Conservation (phyloP, 2,113 vertebrate species). For the Esox niger region DNA sequence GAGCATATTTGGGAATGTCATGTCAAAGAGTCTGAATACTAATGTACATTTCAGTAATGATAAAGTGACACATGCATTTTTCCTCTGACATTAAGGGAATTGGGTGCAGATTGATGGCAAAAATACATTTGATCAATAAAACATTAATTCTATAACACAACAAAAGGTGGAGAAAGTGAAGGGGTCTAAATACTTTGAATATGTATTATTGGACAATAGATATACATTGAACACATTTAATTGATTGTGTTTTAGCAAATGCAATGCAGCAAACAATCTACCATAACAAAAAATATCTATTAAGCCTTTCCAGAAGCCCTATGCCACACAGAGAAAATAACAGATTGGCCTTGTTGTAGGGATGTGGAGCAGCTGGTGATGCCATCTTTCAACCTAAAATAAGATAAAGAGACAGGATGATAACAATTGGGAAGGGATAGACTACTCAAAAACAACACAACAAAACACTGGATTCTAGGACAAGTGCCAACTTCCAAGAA, state of each 20-base stretch:
- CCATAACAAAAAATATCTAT: constrained; percentile 35
- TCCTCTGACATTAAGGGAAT: too few relatives aligned
- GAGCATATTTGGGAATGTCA: too few relatives aligned
- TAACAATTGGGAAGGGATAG: background rate
- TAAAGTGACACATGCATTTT: too few relatives aligned
- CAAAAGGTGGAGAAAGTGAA: too few relatives aligned
- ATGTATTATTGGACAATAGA: too few relatives aligned
- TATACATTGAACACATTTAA: too few relatives aligned
- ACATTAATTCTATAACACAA: too few relatives aligned
- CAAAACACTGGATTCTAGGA: background rate
- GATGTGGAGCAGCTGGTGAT: constrained; percentile 67
- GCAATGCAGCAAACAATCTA: background rate
- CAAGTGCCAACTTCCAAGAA: background rate
- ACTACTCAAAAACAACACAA: background rate
- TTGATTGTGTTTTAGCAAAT: background rate
- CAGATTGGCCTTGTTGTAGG: constrained; percentile 56
- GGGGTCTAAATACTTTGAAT: too few relatives aligned
- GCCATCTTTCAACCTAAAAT: constrained; percentile 39
- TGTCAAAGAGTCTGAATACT: too few relatives aligned
- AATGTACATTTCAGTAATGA: too few relatives aligned
- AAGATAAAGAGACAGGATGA: constrained; percentile 43
- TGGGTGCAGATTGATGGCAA: too few relatives aligned
- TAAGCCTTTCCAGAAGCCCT: constrained; percentile 58
- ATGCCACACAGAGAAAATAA: constrained; percentile 56
- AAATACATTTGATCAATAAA: too few relatives aligned